These are phyloP conservation scores for Archips crataeganus DNA, from an alignment of 2,888 invertebrate species.

Conservation along the genomic window DNA sequence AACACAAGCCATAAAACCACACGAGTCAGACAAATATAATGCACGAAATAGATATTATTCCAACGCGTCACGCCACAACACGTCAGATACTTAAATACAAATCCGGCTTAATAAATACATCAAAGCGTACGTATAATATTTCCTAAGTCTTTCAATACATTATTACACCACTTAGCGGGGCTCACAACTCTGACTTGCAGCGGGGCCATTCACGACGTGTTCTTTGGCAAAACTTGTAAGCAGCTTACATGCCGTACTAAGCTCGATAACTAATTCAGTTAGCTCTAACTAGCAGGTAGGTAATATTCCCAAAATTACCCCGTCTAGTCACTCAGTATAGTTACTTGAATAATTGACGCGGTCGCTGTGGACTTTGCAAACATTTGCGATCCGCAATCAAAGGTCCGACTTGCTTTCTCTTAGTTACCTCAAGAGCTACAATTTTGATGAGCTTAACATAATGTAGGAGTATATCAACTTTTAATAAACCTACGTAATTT, in stretches of 20 bases:
- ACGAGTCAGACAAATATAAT: too few relatives aligned
- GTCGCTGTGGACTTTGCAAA: slow-evolving; percentile 75
- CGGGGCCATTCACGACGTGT: slow-evolving; percentile 65
- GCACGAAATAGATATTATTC: too few relatives aligned
- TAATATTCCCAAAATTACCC: slow-evolving; percentile 78
- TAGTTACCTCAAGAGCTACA: slow-evolving; percentile 43
- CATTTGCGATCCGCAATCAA: slow-evolving; percentile 81
- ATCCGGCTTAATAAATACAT: too few relatives aligned
- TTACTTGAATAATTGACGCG: slow-evolving; percentile 82
- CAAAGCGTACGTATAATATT: not conserved
- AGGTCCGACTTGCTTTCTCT: slow-evolving; percentile 69
- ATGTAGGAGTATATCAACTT: slow-evolving; percentile 21
- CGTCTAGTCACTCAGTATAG: slow-evolving; percentile 67
- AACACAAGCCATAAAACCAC: too few relatives aligned
- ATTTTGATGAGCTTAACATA: slow-evolving; percentile 29
- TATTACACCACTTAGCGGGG: slow-evolving; percentile 29
- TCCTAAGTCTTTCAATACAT: slow-evolving; percentile 17
- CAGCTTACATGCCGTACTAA: slow-evolving; percentile 72
- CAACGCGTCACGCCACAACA: too few relatives aligned
- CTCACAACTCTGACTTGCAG: slow-evolving; percentile 26
- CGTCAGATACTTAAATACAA: too few relatives aligned
- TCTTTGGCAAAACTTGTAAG: slow-evolving; percentile 77
- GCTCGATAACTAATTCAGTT: slow-evolving; percentile 54
- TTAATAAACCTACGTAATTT: slow-evolving; percentile 20
- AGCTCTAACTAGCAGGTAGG: slow-evolving; percentile 44